Percentiles rank a stretch among this genome's conserved stretches.
Conservation (phyloP, 1,140 invertebrate genomes). For the Eriosoma lanigerum region DNA sequence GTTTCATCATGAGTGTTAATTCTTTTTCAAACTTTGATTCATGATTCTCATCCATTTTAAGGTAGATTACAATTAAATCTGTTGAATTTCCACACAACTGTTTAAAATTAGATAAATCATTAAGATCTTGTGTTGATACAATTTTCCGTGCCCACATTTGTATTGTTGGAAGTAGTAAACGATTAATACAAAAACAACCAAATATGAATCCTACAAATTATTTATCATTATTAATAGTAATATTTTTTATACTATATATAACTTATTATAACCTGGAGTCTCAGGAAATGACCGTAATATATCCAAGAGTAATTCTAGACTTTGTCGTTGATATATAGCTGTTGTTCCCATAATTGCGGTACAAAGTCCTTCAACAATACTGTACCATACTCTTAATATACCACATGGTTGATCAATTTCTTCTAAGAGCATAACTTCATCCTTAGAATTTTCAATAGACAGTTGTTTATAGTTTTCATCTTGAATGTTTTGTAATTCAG, state of each 20-base stretch:
- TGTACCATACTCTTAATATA: constrained; percentile 87
- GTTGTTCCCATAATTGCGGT: constrained; percentile 79
- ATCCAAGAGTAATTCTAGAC: constrained; percentile 83
- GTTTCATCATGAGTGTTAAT: constrained; percentile 78
- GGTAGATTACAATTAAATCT: constrained; percentile 75
- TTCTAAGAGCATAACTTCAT: constrained; percentile 62
- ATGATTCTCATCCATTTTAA: constrained; percentile 52
- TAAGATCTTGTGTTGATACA: constrained; percentile 59
- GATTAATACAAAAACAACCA: constrained; percentile 86
- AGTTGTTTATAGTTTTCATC: constrained; percentile 64
- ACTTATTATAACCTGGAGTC: constrained; percentile 62
- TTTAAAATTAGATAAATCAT: constrained; percentile 78
- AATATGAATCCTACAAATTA: constrained; percentile 72
- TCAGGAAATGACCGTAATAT: constrained; percentile 74
- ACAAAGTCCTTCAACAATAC: constrained; percentile 84
- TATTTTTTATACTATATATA: background rate
- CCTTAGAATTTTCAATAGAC: constrained; percentile 57
- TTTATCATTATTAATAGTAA: constrained; percentile 29
- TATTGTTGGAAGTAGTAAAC: constrained; percentile 82
- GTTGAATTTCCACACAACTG: constrained; percentile 89
- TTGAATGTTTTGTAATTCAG: constrained; percentile 55
- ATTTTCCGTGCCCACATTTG: constrained; percentile 83
- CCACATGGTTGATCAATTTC: constrained; percentile 80
- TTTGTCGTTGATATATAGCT: constrained; percentile 80
- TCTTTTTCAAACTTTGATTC: constrained; percentile 57